Evolutionary conservation across 2,888 invertebrate genomes (phyloP).

Genomic region (Aporophyla lueneburgensis): DNA sequence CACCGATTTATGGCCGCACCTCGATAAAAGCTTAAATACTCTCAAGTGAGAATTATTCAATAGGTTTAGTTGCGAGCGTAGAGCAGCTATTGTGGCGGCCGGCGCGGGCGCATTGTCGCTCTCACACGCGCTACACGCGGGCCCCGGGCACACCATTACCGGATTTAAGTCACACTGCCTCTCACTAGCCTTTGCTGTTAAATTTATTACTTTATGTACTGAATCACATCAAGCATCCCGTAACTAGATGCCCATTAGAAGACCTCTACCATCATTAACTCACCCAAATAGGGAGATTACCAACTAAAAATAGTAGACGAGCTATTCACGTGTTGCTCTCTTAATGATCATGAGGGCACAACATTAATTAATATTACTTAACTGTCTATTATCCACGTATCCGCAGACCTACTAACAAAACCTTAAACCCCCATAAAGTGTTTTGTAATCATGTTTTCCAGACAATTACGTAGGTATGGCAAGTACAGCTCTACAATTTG

Average conservation of each 20-base stretch:
- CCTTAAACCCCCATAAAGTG: not conserved
- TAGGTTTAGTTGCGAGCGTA: slow-evolving; percentile 75
- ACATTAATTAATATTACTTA: slow-evolving; percentile 2
- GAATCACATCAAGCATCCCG: slow-evolving; percentile 36
- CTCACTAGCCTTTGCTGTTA: slow-evolving; percentile 48
- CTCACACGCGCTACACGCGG: slow-evolving; percentile 49
- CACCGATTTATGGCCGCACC: slow-evolving; percentile 88
- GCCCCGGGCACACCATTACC: slow-evolving; percentile 54
- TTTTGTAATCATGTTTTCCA: not conserved
- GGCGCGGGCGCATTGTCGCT: slow-evolving; percentile 56
- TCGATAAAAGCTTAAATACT: slow-evolving; percentile 91
- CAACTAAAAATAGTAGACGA: slow-evolving; percentile 31
- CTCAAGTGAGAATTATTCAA: slow-evolving; percentile 87
- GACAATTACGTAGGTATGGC: not conserved
- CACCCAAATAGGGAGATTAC: slow-evolving; percentile 31
- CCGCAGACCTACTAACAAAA: not conserved
- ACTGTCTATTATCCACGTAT: not conserved
- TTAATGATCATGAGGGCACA: slow-evolving; percentile 18
- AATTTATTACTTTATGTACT: slow-evolving; percentile 60
- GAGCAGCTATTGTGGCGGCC: slow-evolving; percentile 59
- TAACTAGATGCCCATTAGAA: slow-evolving; percentile 57
- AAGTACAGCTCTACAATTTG: not conserved
- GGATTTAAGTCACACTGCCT: slow-evolving; percentile 64
- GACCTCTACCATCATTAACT: slow-evolving; percentile 23
- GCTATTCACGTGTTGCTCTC: slow-evolving; percentile 27